phyloP scores from a whole-genome alignment of 2,113 vertebrate genomes.

The Sinocyclocheilus anophthalmus region DNA sequence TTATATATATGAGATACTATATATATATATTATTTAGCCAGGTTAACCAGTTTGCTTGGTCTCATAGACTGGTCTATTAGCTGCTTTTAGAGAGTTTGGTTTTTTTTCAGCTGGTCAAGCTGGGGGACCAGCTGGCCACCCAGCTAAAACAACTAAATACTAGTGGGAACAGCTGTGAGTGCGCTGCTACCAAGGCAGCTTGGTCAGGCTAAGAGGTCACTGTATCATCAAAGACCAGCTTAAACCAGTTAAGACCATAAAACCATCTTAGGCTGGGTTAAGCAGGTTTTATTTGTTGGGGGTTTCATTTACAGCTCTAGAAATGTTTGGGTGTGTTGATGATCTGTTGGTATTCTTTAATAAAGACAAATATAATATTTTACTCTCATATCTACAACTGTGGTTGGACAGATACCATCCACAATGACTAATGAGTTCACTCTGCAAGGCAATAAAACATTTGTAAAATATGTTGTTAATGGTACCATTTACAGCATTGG shows the following conservation, averaged over 20 bases:
- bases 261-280: not conserved
- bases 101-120: no score
- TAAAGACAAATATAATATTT: no score
- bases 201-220: not conserved
- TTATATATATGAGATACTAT: not conserved
- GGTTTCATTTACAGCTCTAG: not conserved
- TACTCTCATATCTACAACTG: no score
- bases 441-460: not conserved
- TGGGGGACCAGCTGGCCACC: not conserved
- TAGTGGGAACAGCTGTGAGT: not conserved
- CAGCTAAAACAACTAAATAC: not conserved
- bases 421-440: no score
- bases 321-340: no score
- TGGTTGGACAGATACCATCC: no score
- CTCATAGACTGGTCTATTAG: no score
- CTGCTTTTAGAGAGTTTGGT: no score
- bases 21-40: no score
- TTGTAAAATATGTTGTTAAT: not conserved
- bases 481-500: not conserved
- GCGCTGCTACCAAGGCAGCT: not conserved
- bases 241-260: not conserved
- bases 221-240: not conserved
- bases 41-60: no score
- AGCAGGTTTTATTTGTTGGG: not conserved
- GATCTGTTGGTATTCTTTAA: no score